phyloP scores from a whole-genome alignment of 2,888 invertebrate species.

The Notodromas monacha region DNA sequence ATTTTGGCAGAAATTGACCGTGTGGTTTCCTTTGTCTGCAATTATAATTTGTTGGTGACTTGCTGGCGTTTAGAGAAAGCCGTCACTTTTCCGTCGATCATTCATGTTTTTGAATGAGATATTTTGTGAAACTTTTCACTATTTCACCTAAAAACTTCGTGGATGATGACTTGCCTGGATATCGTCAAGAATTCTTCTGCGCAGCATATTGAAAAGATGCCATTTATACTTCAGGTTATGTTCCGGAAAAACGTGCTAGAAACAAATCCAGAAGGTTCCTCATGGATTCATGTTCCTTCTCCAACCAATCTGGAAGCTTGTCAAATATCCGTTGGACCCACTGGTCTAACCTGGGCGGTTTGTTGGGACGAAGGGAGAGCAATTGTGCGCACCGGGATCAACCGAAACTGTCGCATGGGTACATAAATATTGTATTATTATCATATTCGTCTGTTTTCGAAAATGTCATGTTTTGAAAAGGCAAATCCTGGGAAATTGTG shows the following conservation, averaged over 20 bases:
- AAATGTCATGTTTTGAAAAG: slow-evolving; percentile 14
- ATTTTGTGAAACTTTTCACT: no score
- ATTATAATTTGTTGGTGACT: no score
- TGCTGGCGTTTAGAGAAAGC: no score
- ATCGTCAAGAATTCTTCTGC: background rate
- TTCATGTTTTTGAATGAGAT: no score
- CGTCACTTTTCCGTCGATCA: no score
- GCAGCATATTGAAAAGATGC: slow-evolving; percentile 9
- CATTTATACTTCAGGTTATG: slow-evolving; percentile 27
- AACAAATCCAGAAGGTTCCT: slow-evolving; percentile 49
- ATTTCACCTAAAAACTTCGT: no score
- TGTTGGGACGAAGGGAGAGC: slow-evolving; percentile 51
- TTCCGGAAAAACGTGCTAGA: slow-evolving; percentile 45
- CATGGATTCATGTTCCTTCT: slow-evolving; percentile 45
- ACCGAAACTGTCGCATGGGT: slow-evolving; percentile 35
- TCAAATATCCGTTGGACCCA: slow-evolving; percentile 51
- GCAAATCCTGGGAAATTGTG: slow-evolving; percentile 31
- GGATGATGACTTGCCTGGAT: no score
- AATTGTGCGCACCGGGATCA: slow-evolving; percentile 47
- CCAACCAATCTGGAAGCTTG: slow-evolving; percentile 45
- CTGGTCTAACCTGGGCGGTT: slow-evolving; percentile 56
- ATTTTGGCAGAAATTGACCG: no score
- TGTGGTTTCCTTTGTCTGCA: no score
- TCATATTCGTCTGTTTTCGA: slow-evolving; percentile 8
- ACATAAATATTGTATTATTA: no score